Base-by-base conservation (phyloP, 2,888 invertebrate species). In the Ophioninae sp. region DNA sequence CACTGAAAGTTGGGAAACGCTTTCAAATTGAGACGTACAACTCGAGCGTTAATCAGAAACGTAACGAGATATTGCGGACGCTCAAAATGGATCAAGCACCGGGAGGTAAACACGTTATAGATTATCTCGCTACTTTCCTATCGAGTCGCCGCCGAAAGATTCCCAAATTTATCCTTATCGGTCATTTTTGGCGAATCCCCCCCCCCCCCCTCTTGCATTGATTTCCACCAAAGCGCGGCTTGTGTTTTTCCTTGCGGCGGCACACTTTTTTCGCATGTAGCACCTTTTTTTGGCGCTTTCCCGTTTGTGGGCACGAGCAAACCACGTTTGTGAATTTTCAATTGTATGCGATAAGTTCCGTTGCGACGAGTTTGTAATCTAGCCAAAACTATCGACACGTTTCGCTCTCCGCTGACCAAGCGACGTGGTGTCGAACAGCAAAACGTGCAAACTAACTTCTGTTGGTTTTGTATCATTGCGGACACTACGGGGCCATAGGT, bases 1-100 rank as follows among this genome's bases (percentile, higher is more conserved):
- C 30, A 41, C 20, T 22, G 23, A n/a, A 68, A 81, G 65, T 77
- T 73, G 81, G 63, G 51, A 82, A 82, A 79, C 68, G 78, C 68
- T 83, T 82, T 82, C 85, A 63, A 73, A 85, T n/a, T 73, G 72
- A 59, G 59, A 22, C 61, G 71, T 69, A 23, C 44, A 44, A 72
- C 44, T 23, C n/a, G 37, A 72, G 51, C 44, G 41, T 44, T 44
- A 76, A 73, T 68, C 22, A 56, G 8, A 9, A 67, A 68, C 56
- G n/a, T 8, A 44, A 63, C 68, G 79, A 63, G 72, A 75, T 30
- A 67, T 41, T 22, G 61, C 20, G 17, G 37, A 58, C 56, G 61
- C 37, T 68, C 37, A 76, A 88, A 88, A 92, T 92, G 92, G 92
- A 92, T 86, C 92, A 92, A 86, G 92, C 91, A 76, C 92, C 92